These are phyloP conservation scores for Chironex yamaguchii DNA, from an alignment of 30 jellyfish, hydroid and myxozoan species.

Conservation along the genomic window DNA sequence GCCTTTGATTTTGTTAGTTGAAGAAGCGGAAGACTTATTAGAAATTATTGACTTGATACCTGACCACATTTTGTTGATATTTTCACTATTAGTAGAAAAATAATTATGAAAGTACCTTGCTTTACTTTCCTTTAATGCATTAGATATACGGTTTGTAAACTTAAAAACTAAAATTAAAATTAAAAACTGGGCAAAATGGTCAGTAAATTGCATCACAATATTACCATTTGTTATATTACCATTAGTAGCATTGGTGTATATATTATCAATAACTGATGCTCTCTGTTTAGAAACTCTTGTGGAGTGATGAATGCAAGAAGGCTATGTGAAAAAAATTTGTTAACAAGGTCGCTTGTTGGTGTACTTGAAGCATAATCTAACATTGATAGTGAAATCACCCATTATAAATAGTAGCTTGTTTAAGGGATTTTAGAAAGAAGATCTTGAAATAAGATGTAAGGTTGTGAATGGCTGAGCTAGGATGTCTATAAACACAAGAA, in stretches of 20 bases:
- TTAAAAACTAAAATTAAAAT: too few species aligned
- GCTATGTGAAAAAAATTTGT: not conserved
- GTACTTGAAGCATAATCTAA: conserved; percentile 10
- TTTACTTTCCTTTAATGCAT: too few species aligned
- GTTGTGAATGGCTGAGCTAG: not conserved
- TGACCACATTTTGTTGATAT: too few species aligned
- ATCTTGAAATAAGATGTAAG: not conserved
- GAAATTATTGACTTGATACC: too few species aligned
- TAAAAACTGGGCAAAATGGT: not conserved
- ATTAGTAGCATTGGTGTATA: conserved; percentile 26
- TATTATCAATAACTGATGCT: conserved; percentile 31
- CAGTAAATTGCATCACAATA: conserved; percentile 20
- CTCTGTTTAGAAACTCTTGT: not conserved
- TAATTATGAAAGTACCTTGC: too few species aligned
- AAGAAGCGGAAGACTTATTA: too few species aligned
- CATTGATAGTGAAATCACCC: conserved; percentile 56
- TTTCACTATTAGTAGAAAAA: too few species aligned
- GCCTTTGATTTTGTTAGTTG: too few species aligned
- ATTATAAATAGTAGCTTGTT: not conserved
- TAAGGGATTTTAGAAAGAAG: not conserved
- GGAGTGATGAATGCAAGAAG: conserved; percentile 18
- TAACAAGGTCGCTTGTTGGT: conserved; percentile 16
- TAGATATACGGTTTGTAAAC: too few species aligned
- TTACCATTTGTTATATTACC: conserved; percentile 33
- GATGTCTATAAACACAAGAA: not conserved